phyloP scores from a whole-genome alignment of 2,113 vertebrate species.

The Petroica traversi region DNA sequence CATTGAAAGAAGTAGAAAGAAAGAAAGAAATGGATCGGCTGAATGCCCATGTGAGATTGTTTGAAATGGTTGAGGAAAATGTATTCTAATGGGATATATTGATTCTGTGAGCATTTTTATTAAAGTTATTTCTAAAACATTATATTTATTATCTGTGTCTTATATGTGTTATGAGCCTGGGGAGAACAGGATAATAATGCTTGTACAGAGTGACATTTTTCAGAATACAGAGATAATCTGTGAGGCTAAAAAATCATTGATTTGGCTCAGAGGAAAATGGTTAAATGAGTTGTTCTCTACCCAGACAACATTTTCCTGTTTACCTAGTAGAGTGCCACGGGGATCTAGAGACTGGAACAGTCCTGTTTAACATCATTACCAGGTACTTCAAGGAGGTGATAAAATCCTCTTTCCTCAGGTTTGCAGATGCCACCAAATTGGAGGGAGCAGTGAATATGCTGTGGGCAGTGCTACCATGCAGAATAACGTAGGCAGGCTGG shows the following conservation, averaged over 20 bases:
- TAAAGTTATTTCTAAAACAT: background rate
- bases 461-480: background rate
- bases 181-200: background rate
- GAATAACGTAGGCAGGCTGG: background rate
- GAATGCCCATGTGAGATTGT: background rate
- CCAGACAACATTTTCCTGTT: background rate
- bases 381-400: background rate
- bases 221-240: background rate
- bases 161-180: background rate
- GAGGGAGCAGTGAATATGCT: background rate
- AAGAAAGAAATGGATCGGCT: background rate
- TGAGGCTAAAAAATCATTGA: background rate
- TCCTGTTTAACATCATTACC: background rate
- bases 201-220: background rate
- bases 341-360: background rate
- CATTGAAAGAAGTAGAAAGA: background rate
- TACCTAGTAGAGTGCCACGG: background rate
- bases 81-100: background rate
- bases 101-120: background rate
- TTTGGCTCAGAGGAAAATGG: background rate
- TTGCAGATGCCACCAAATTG: background rate
- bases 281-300: background rate
- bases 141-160: background rate
- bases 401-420: background rate
- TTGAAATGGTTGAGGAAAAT: background rate